Base-by-base conservation (phyloP, 2,797 vertebrate species). In the Trachops cirrhosus region DNA sequence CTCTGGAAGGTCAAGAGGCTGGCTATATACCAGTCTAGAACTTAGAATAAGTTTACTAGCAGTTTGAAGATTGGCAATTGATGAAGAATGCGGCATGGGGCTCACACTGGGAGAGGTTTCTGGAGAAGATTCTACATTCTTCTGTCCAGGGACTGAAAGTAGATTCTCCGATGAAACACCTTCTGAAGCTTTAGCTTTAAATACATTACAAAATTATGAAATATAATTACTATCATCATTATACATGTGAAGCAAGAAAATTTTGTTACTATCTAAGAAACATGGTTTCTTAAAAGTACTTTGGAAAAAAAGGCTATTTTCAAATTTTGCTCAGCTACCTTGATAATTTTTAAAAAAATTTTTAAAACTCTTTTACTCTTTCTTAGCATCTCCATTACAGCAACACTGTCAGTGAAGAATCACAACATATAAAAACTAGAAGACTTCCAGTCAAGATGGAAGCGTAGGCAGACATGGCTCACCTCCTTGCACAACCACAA, bases 11-110 rank as follows among this genome's bases (percentile, higher is more conserved):
- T 99, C 99, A 54, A 99, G 98, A 29, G 98, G 98, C 90, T 99
- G 99, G 98, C 99, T 99, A 93, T 99, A 99, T n/a, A 99, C 99
- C 91, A 99, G 99, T 95, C 98, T 99, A 95, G 99, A 99, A 98
- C 99, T 99, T 98, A 99, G 98, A 98, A 99, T 99, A 96, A 99
- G 99, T 98, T 99, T 99, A 98, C 99, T 99, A 78, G 99, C 99
- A 87, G 99, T 99, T 96, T 99, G 99, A 93, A 99, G 98, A 98
- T 99, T 99, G 97, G 99, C 99, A 48, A 99, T 99, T n/a, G 99
- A 99, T 86, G 99, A 98, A 52, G 99, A 99, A 74, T 99, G 99
- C 26, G 99, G 99, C 97, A 99, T 98, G 18, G 99, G 98, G 97
- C 98, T 99, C 89, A 98, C 32, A 62, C 99, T 92, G 7, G 99